Evolutionary conservation across 2,113 vertebrate genomes (phyloP).

Genomic region (Budorcas taxicolor): DNA sequence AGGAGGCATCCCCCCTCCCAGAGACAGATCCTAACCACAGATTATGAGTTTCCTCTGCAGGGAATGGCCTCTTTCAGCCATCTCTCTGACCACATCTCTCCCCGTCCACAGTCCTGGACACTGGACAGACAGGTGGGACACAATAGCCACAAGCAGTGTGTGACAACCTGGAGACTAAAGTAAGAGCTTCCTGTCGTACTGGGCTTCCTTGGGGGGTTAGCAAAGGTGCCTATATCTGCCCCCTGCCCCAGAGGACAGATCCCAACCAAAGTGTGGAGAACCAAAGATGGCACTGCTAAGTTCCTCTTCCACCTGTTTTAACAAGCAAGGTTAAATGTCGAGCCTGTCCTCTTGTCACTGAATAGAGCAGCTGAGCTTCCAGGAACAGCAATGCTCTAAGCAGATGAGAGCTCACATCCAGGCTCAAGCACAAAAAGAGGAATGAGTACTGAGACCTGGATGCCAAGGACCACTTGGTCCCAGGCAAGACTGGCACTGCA

Average conservation of each 20-base stretch:
- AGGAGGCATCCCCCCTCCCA: background rate
- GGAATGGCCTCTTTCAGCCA: background rate
- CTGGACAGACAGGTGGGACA: background rate
- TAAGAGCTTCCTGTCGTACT: background rate
- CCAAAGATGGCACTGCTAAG: background rate
- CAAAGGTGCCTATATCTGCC: background rate
- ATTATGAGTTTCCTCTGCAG: background rate
- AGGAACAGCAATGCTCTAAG: background rate
- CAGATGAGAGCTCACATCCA: background rate
- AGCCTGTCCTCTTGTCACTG: background rate
- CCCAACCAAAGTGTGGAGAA: constrained; percentile 6
- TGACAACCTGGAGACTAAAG: constrained; percentile 9
- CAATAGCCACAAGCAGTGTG: background rate
- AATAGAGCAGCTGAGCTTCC: background rate
- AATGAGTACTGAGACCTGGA: background rate
- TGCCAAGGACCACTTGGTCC: background rate
- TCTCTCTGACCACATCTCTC: background rate
- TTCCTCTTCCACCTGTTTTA: background rate
- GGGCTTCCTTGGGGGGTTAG: background rate
- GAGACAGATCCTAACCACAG: background rate
- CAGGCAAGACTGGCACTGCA: background rate
- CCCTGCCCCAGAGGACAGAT: background rate
- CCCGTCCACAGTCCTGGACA: background rate
- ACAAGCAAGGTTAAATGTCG: background rate
- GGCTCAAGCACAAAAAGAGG: background rate